Base-by-base conservation (phyloP, 2,113 vertebrate species). In the Arizona elegans region DNA sequence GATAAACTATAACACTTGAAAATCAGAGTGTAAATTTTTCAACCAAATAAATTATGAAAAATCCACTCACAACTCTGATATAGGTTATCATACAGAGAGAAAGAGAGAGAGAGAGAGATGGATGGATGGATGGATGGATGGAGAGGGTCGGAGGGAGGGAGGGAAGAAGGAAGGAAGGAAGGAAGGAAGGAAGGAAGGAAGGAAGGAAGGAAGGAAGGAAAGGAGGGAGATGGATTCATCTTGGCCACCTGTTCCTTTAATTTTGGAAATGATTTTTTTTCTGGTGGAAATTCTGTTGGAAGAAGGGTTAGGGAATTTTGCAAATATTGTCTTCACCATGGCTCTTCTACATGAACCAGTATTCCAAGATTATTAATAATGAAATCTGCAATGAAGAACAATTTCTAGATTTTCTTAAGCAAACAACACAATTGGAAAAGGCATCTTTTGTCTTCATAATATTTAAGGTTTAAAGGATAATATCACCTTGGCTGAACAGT, bases 101-200 rank as follows among this genome's bases (percentile, higher is more conserved):
- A 10, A 29, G 24, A 62, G 8, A 11, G 24, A 62, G 23, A 29
- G 59, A 10, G 2, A 9, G 23, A 9, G 21, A 9, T n/a, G n/a
- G n/a, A n/a, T n/a, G n/a, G n/a, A n/a, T n/a, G n/a, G n/a, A n/a
- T 43, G 38, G 38, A 43, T 43, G 38, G 24, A 11, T 9, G 7
- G 19, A 19, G 19, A 23, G 21, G 38, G 38, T 43, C 38, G 7
- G 56, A 23, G 56, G 2, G 6, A 58, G 21, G 21, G 8, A 10
- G 23, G 24, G 0, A 24, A 8, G 12, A 1, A 54, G 13, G 3
- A 1, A 19, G 54, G 4, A 0, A 54, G 13, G 7, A 50, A 50
- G 50, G 7, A 50, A 15, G 54, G 1, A 15, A 54, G 54, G 1
- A 15, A 55, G 53, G 3, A 17, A 5, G 54, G 1, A 17, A 55